These are phyloP conservation scores for Monopis laevigella DNA, from an alignment of 2,888 invertebrate genomes.

Conservation along the genomic window DNA sequence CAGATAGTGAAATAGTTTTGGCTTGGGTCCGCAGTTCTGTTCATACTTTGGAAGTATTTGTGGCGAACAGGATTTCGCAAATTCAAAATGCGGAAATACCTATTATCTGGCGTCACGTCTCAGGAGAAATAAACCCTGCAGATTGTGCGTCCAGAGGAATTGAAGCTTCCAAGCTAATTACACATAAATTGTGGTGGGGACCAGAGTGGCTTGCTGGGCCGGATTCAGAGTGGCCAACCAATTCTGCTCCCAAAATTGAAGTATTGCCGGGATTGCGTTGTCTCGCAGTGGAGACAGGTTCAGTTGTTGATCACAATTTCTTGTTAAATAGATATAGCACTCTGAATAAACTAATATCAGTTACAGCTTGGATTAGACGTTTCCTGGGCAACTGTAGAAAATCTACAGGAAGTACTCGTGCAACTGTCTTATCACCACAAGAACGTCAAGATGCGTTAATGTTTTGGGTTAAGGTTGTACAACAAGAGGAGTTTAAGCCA, in stretches of 20 bases:
- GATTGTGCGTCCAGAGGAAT: too few species aligned
- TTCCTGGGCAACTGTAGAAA: neutral
- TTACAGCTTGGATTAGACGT: neutral
- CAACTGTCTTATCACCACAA: neutral
- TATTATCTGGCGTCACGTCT: too few species aligned
- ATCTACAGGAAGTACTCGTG: neutral
- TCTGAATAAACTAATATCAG: neutral
- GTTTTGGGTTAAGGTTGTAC: neutral
- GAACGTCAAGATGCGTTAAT: neutral
- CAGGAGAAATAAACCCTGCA: too few species aligned
- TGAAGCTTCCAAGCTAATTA: too few species aligned
- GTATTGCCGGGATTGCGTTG: neutral
- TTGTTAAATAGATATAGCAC: neutral
- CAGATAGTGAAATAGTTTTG: constrained; percentile 2
- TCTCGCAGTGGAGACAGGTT: neutral
- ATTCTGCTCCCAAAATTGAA: neutral
- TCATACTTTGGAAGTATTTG: constrained; percentile 9
- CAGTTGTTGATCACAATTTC: neutral
- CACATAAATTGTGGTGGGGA: too few species aligned
- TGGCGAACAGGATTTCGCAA: constrained; percentile 6
- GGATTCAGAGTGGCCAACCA: neutral
- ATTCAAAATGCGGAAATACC: constrained; percentile 2
- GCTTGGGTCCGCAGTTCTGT: neutral
- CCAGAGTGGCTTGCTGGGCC: constrained; percentile 3
- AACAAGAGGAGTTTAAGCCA: neutral